Conservation (phyloP, 1,140 invertebrate species). For the Potamilus streckersoni region DNA sequence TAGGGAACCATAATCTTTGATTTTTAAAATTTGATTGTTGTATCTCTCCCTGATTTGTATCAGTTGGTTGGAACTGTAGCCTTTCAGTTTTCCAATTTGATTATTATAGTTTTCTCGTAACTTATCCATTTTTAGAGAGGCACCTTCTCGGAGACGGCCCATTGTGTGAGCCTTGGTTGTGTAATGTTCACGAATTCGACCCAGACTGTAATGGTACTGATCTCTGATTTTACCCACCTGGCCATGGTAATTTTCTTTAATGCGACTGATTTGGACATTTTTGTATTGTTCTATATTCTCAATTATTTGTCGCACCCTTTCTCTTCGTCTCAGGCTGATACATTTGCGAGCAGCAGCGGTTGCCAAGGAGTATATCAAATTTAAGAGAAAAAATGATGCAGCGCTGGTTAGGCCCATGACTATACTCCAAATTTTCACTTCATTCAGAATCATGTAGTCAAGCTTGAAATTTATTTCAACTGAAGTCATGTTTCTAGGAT, state of each 20-base stretch:
- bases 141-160: conserved; percentile 85
- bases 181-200: conserved; percentile 88
- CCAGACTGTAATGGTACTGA: conserved; percentile 79
- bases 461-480: conserved; percentile 46
- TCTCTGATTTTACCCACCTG: conserved; percentile 76
- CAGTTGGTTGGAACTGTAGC: conserved; percentile 76
- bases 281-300: conserved; percentile 60
- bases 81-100: conserved; percentile 71
- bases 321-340: conserved; percentile 51
- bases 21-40: conserved; percentile 92
- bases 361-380: conserved; percentile 49
- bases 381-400: conserved; percentile 77
- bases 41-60: conserved; percentile 95
- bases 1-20: conserved; percentile 92
- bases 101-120: conserved; percentile 90
- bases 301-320: conserved; percentile 54
- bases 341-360: conserved; percentile 41
- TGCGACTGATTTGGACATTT: conserved; percentile 46
- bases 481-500: conserved; percentile 80
- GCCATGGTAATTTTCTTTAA: conserved; percentile 70
- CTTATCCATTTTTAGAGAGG: conserved; percentile 91
- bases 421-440: conserved; percentile 86
- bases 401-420: conserved; percentile 84
- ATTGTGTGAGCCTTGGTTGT: conserved; percentile 81
- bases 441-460: conserved; percentile 72